phyloP scores from a whole-genome alignment of 1,140 invertebrate species.

The Sitobion miscanthi region DNA sequence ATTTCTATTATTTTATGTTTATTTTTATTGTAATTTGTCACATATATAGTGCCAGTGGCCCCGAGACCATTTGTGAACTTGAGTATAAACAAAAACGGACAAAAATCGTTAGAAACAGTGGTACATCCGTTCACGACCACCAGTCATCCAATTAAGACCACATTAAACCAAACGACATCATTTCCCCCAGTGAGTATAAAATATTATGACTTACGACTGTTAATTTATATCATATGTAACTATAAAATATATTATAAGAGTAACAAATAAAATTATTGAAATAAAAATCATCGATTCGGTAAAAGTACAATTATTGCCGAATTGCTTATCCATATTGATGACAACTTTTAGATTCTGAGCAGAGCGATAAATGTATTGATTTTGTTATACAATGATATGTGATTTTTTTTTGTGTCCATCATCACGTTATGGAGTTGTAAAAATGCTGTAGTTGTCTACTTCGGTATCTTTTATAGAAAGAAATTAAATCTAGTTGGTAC shows the following conservation, averaged over 20 bases:
- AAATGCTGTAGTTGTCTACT: too few relatives aligned
- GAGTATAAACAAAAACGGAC: constrained; percentile 48
- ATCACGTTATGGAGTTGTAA: too few relatives aligned
- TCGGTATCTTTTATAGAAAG: too few relatives aligned
- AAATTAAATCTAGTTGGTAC: too few relatives aligned
- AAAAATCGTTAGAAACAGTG: not conserved
- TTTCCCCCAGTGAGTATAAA: not conserved
- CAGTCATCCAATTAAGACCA: not conserved
- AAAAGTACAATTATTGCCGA: too few relatives aligned
- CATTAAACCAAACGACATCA: not conserved
- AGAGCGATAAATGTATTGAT: too few relatives aligned
- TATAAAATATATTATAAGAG: not conserved
- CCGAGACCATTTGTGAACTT: constrained; percentile 32
- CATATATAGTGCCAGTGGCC: not conserved
- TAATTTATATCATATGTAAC: not conserved
- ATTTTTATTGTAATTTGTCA: not conserved
- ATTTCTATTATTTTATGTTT: not conserved
- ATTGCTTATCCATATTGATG: too few relatives aligned
- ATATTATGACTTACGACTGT: not conserved
- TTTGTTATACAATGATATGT: too few relatives aligned
- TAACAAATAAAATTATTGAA: not conserved
- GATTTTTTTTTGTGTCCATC: too few relatives aligned
- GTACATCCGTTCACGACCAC: not conserved
- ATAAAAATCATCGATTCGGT: not conserved
- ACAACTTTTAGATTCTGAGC: not conserved